A percentile compares a stretch with the other conserved stretches of the same genome.
These are phyloP conservation scores for Sitta europaea DNA, from an alignment of 2,113 vertebrate genomes.

Conservation along the genomic window DNA sequence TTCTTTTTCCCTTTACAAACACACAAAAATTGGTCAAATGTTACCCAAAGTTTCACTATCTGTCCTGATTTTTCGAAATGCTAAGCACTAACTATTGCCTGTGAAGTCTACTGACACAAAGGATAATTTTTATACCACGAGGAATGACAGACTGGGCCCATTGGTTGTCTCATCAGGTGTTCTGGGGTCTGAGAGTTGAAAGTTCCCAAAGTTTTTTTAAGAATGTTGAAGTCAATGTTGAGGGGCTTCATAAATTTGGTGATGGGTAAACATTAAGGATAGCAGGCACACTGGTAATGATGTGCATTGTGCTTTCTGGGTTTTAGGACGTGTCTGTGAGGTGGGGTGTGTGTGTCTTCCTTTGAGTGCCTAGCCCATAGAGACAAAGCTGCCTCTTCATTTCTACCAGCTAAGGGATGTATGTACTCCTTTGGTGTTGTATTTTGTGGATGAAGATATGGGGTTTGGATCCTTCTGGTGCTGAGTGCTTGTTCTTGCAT, in stretches of 20 bases:
- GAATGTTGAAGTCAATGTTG: neutral
- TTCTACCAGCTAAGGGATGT: neutral
- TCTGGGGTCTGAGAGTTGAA: neutral
- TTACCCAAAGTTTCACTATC: neutral
- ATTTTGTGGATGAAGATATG: neutral
- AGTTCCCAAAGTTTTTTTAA: neutral
- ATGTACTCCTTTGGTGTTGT: neutral
- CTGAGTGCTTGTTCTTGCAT: neutral
- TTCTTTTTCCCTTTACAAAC: neutral
- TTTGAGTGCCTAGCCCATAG: neutral
- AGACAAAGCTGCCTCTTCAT: neutral
- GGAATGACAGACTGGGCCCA: neutral
- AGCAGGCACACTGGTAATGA: neutral
- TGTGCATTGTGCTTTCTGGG: neutral
- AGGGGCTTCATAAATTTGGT: neutral
- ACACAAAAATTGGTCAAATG: neutral
- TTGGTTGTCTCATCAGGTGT: neutral
- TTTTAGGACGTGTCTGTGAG: neutral
- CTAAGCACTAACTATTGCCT: neutral
- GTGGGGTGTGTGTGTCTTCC: neutral
- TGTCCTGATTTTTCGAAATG: neutral
- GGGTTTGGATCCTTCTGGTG: conserved; percentile 1
- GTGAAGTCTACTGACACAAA: neutral
- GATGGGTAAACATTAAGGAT: neutral
- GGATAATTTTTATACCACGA: neutral